phyloP scores from a whole-genome alignment of 2,888 invertebrate genomes.

The Drosophila acutilabella region DNA sequence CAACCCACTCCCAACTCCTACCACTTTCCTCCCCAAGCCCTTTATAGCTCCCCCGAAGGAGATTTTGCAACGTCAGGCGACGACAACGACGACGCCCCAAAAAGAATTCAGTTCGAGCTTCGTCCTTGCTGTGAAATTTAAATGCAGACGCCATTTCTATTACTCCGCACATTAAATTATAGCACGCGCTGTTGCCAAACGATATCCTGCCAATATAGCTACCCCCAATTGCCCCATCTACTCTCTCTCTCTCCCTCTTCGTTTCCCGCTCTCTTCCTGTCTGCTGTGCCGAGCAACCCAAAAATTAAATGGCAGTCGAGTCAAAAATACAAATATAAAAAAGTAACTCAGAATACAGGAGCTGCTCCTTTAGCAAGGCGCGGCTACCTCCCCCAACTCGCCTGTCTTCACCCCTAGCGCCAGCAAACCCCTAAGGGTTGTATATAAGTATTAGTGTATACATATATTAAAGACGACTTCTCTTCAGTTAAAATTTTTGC shows the following conservation, averaged over 20 bases:
- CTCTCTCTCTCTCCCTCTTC: not conserved
- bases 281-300: not conserved
- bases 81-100: conserved; percentile 49
- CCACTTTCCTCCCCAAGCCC: not conserved
- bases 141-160: conserved; percentile 80
- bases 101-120: conserved; percentile 40
- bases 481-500: conserved; percentile 64
- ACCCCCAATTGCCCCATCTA: not conserved
- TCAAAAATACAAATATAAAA: conserved; percentile 68
- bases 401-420: not conserved
- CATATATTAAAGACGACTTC: conserved; percentile 52
- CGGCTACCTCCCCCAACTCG: conserved; percentile 26
- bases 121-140: conserved; percentile 73
- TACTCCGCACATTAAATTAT: conserved; percentile 76
- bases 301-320: conserved; percentile 49
- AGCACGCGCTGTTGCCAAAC: conserved; percentile 66
- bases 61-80: conserved; percentile 19
- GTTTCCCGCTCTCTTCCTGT: not conserved
- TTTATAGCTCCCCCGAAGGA: not conserved
- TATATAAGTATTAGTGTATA: conserved; percentile 10
- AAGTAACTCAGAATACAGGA: conserved; percentile 22
- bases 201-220: conserved; percentile 67
- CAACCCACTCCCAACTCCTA: not conserved
- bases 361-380: conserved; percentile 45
- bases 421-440: conserved; percentile 14